A percentile compares a stretch with the other conserved stretches of the same genome.
Conservation (phyloP, 2,113 vertebrate genomes). For the Oxyruncus cristatus region DNA sequence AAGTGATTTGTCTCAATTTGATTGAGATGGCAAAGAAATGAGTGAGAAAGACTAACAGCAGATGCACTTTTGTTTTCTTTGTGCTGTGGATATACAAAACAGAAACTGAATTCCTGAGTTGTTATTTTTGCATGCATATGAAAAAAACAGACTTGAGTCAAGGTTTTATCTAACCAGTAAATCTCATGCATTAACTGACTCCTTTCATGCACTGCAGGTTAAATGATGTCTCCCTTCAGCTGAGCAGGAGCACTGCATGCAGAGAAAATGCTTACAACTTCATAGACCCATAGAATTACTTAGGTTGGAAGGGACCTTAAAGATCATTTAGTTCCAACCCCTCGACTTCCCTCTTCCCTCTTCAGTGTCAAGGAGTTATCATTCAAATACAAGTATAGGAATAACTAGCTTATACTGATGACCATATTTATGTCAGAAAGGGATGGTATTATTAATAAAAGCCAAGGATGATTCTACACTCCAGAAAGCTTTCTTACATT, state of each 20-base stretch:
- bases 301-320: neutral
- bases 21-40: slow-evolving; percentile 1
- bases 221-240: neutral
- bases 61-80: slow-evolving; percentile 38
- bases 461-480: neutral
- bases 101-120: neutral
- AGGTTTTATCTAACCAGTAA: neutral
- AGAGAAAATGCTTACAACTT: neutral
- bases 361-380: neutral
- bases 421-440: neutral
- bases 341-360: neutral
- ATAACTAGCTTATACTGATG: neutral
- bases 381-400: neutral
- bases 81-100: slow-evolving; percentile 12
- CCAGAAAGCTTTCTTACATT: neutral
- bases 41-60: slow-evolving; percentile 13
- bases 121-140: neutral
- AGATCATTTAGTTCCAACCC: neutral
- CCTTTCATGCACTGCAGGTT: neutral
- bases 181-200: neutral
- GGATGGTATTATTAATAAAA: neutral
- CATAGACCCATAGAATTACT: neutral
- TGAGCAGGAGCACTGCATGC: neutral
- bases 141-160: neutral
- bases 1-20: slow-evolving; percentile 11